Evolutionary conservation across 2,888 invertebrate species (phyloP).

Genomic region (Epirrhoe tristata): DNA sequence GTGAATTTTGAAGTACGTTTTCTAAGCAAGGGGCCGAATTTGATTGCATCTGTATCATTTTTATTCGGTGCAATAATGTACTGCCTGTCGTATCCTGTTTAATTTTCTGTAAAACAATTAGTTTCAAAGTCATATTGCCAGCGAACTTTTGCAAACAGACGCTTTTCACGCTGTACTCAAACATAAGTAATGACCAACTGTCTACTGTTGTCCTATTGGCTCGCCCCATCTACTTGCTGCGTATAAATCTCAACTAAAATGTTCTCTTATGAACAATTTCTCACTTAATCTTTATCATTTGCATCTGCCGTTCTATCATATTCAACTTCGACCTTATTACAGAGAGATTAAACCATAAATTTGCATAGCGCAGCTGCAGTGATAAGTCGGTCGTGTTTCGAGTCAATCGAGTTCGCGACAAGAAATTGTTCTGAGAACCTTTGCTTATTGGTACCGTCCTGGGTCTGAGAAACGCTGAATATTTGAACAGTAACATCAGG

Average conservation of each 20-base stretch:
- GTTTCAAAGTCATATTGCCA: slow-evolving; percentile 31
- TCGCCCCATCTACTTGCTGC: slow-evolving; percentile 56
- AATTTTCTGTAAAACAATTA: slow-evolving; percentile 2
- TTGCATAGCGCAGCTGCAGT: slow-evolving; percentile 51
- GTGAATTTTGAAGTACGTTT: background rate
- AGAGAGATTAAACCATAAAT: slow-evolving; percentile 52
- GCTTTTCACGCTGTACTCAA: slow-evolving; percentile 64
- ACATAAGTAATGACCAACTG: slow-evolving; percentile 78
- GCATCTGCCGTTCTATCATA: slow-evolving; percentile 48
- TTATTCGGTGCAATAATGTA: background rate
- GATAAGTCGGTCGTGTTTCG: slow-evolving; percentile 53
- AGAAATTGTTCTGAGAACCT: slow-evolving; percentile 73
- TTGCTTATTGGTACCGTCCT: slow-evolving; percentile 63
- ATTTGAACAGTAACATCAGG: slow-evolving; percentile 60
- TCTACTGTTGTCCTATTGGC: slow-evolving; percentile 58
- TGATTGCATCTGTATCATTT: background rate
- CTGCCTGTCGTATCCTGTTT: background rate
- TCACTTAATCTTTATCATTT: slow-evolving; percentile 67
- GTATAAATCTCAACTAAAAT: slow-evolving; percentile 81
- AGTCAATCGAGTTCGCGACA: slow-evolving; percentile 65
- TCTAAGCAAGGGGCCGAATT: background rate
- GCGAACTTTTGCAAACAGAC: slow-evolving; percentile 61
- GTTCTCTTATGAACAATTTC: slow-evolving; percentile 67
- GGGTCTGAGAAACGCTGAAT: slow-evolving; percentile 68
- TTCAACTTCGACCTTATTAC: slow-evolving; percentile 56